Base-by-base conservation (phyloP, 2,113 vertebrate species). In the Charina bottae region DNA sequence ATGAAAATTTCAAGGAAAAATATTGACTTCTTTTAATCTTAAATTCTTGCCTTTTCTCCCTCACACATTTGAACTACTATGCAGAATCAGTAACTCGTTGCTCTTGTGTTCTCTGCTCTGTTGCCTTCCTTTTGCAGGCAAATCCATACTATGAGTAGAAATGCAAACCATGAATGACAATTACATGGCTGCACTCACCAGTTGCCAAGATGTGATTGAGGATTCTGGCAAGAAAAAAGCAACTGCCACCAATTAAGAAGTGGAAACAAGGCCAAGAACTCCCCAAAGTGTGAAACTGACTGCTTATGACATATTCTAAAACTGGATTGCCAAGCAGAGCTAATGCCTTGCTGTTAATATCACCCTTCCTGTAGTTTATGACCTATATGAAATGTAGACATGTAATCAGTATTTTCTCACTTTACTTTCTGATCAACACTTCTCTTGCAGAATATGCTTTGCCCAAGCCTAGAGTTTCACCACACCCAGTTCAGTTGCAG, bases 61-160 rank as follows among this genome's bases (percentile, higher is more conserved):
- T 37, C 4, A 1, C 6, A 17, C 12, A 42, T 90, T 93, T 28
- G 9, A 93, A 11, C 55, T 92, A 8, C 68, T 93, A 84, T 21
- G 85, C 64, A 13, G 37, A 92, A 95, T 96, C 92, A 90, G 95
- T 96, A 94, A 91, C 26, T 90, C 59, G 78, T 96, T 94, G 78
- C 85, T 94, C 54, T 92, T 95, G 59, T 91, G 78, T 4, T 94
- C 93, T 94, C 89, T 42, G 49, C 55, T 42, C 87, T 88, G 23
- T 37, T 58, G 33, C 0, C 0, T 85, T 91, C 87, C 23, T 90
- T 85, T 88, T 94, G 78, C 59, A 91, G 92, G 87, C 72, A 92
- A 26, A 95, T 94, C 89, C 89, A 91, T 95, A 94, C 90, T 93
- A 93, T 19, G 90, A 91, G 72, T 93, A 85, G n/a, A 17, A 85